phyloP scores from a whole-genome alignment of 2,888 invertebrate species.

The Steinernema hermaphroditum region DNA sequence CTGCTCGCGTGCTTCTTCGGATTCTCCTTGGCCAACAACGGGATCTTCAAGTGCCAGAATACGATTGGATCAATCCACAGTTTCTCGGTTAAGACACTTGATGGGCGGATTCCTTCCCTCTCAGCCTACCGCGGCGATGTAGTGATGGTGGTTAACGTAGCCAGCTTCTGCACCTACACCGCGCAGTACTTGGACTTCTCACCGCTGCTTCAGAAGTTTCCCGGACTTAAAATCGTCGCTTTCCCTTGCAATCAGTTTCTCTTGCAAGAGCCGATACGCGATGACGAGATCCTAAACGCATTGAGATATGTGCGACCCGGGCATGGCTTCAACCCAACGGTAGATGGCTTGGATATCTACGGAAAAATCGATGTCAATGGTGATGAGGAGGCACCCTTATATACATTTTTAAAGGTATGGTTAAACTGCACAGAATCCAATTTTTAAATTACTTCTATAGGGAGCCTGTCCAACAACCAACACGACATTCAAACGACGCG shows the following conservation, averaged over 20 bases:
- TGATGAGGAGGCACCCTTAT: not conserved
- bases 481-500: not conserved
- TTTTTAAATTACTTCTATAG: not conserved
- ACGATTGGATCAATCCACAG: not conserved
- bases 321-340: slow-evolving; percentile 1
- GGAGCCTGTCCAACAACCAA: not conserved
- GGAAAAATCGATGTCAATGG: slow-evolving; percentile 12
- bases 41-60: not conserved
- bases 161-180: slow-evolving; percentile 23
- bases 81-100: not conserved
- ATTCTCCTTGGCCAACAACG: not conserved
- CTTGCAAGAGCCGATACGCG: slow-evolving; percentile 26
- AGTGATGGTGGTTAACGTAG: slow-evolving; percentile 13
- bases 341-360: not conserved
- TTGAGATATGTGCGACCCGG: slow-evolving; percentile 13
- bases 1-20: not conserved
- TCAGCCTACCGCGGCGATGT: not conserved
- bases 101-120: slow-evolving; percentile 1
- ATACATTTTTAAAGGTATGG: slow-evolving; percentile 26
- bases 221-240: not conserved
- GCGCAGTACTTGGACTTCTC: slow-evolving; percentile 6
- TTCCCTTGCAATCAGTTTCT: slow-evolving; percentile 23
- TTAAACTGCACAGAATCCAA: not conserved
- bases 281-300: slow-evolving; percentile 20
- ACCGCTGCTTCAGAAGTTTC: not conserved